A percentile compares a stretch with the other conserved stretches of the same genome.
Evolutionary conservation across 2,888 invertebrate genomes (phyloP).

Genomic region (Disparrhopalites patrizii): DNA sequence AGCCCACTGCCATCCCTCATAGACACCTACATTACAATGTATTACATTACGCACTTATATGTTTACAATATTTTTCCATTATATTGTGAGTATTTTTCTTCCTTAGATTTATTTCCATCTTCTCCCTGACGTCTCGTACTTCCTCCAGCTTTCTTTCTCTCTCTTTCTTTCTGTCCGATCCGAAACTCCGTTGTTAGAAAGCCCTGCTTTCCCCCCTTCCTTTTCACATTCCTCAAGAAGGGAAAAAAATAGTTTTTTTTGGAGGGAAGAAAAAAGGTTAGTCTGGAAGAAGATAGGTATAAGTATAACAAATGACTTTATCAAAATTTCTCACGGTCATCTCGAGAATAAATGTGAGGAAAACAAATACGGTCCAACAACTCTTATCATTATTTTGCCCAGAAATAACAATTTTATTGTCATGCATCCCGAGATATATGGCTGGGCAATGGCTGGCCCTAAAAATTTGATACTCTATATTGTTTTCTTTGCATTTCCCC

Average conservation of each 20-base stretch:
- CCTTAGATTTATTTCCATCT: conserved; percentile 24
- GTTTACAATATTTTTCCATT: conserved; percentile 40
- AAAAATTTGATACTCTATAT: too few species aligned
- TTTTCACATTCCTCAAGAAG: not conserved
- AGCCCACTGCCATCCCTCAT: conserved; percentile 33
- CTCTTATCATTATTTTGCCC: conserved; percentile 11
- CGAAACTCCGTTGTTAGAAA: too few species aligned
- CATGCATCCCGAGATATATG: not conserved
- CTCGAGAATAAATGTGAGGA: not conserved
- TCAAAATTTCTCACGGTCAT: conserved; percentile 10
- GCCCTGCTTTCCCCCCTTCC: not conserved
- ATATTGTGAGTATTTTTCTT: conserved; percentile 28
- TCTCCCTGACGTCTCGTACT: conserved; percentile 8
- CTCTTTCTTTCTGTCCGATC: not conserved
- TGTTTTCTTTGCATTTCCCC: not conserved
- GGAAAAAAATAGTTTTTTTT: not conserved
- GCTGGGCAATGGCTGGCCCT: too few species aligned
- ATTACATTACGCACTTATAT: conserved; percentile 32
- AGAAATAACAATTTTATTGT: conserved; percentile 10
- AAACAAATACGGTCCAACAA: conserved; percentile 10
- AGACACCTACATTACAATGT: conserved; percentile 31
- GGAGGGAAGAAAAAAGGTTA: not conserved
- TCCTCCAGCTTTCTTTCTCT: conserved; percentile 11
- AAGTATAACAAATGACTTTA: conserved; percentile 1
- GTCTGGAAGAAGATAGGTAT: not conserved